These are phyloP conservation scores for Mystacides longicornis DNA, from an alignment of 2,888 invertebrate species.

Conservation along the genomic window DNA sequence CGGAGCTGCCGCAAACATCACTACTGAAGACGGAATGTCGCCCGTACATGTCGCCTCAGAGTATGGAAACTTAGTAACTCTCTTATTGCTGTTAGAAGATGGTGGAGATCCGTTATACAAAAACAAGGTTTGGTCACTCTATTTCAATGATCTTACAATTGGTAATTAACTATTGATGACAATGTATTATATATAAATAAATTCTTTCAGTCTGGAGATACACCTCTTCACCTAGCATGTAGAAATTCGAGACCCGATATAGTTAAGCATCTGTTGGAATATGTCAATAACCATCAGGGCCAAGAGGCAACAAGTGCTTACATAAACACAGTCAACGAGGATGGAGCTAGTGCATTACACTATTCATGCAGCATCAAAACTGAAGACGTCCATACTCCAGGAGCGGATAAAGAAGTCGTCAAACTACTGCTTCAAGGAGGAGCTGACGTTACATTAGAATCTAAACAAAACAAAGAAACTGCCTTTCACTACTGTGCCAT, in stretches of 20 bases:
- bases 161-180: too few relatives aligned
- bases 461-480: slow-evolving; percentile 83
- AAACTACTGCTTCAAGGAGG: slow-evolving; percentile 83
- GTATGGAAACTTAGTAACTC: slow-evolving; percentile 82
- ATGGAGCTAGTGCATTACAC: slow-evolving; percentile 91
- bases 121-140: slow-evolving; percentile 61
- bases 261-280: slow-evolving; percentile 76
- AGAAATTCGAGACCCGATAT: slow-evolving; percentile 79
- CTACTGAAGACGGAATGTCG: slow-evolving; percentile 93
- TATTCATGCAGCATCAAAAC: slow-evolving; percentile 87
- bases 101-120: slow-evolving; percentile 88
- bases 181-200: too few relatives aligned
- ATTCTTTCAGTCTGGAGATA: slow-evolving; percentile 73
- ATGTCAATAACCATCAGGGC: slow-evolving; percentile 68
- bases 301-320: slow-evolving; percentile 74
- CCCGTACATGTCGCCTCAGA: slow-evolving; percentile 95
- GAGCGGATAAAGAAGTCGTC: slow-evolving; percentile 80
- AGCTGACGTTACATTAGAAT: slow-evolving; percentile 80
- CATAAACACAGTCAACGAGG: slow-evolving; percentile 81
- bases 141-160: neutral
- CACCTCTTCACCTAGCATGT: slow-evolving; percentile 91
- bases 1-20: slow-evolving; percentile 93
- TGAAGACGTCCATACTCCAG: slow-evolving; percentile 65
- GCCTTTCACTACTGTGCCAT: slow-evolving; percentile 93
- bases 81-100: slow-evolving; percentile 82